Evolutionary conservation across 2,888 invertebrate genomes (phyloP), one percentile per base, ranked within the genome.

Genomic region (Euzetes globulus): DNA sequence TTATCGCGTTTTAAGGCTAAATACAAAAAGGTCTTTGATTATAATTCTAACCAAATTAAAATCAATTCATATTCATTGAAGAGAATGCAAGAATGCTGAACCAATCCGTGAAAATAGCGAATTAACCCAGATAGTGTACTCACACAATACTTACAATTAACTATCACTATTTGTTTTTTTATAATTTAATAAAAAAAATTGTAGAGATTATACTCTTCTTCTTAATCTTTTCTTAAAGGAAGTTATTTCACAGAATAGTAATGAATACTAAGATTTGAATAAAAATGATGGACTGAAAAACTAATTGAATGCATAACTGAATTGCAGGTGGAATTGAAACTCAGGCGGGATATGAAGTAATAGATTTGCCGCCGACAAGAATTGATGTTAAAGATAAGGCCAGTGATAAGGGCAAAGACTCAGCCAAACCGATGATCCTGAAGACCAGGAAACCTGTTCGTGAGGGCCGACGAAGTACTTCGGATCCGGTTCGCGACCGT

Each of bases 321-420:
- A 65, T 65, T 19, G 27, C 65, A 65, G 65, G 65, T 65, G 65
- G 65, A 37, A 65, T 65, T 22, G 65, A 65, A 22, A 65, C 29
- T 19, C 65, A 33, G 33, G 37, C 29, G 15, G 65, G 15, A 19
- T 65, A 65, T 41, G 65, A 65, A 65, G 41, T 65, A 5, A 65
- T 65, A 41, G 65, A 65, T 65, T 65, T 65, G 41, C 65, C 65
- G 11, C 37, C 65, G 22, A 63, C 33, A 29, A 37, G 65, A 4
- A 65, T 65, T 29, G 65, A 65, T 65, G 41, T 41, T 33, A 65
- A 65, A 41, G 65, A 65, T 41, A 65, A 65, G 33, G 19, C 29
- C 22, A 29, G 58, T 27, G 65, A 65, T 65, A 63, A 63, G 22
- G 27, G 15, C 17, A 63, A 63, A 33, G 63, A 63, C 1, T 29